phyloP scores from a whole-genome alignment of 1,140 invertebrate species.

The Aphaenogaster rudis region DNA sequence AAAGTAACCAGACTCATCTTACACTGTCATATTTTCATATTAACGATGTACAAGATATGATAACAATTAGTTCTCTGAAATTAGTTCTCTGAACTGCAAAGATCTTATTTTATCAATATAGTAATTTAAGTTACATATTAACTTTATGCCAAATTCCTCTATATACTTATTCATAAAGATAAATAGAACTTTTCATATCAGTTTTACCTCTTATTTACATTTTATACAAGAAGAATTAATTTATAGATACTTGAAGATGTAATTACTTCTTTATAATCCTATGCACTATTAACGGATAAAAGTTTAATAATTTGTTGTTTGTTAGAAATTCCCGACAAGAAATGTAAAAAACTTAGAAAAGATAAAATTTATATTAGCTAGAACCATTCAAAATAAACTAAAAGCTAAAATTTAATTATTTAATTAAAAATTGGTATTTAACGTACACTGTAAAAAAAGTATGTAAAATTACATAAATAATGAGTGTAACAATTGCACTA shows the following conservation, averaged over 20 bases:
- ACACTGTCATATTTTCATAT: background rate
- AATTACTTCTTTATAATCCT: slow-evolving; percentile 8
- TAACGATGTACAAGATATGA: background rate
- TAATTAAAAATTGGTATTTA: background rate
- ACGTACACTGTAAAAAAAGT: background rate
- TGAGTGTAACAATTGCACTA: too few relatives aligned
- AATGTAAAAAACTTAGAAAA: background rate
- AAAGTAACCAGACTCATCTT: background rate
- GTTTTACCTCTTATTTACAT: background rate
- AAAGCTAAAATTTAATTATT: background rate
- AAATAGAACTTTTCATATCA: background rate
- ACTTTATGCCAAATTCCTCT: background rate
- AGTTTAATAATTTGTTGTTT: background rate
- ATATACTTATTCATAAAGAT: background rate
- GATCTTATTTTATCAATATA: slow-evolving; percentile 12
- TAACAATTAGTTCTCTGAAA: background rate
- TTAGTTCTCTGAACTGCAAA: background rate
- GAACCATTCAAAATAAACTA: background rate
- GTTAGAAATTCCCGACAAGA: background rate
- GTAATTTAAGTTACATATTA: background rate
- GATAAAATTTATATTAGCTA: background rate
- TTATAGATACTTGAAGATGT: background rate
- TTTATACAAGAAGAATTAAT: background rate
- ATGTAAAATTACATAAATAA: too few relatives aligned
- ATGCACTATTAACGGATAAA: background rate